Base-by-base conservation (phyloP, 53 echinoderm and acorn worm genomes). In the Arbacia lixula region DNA sequence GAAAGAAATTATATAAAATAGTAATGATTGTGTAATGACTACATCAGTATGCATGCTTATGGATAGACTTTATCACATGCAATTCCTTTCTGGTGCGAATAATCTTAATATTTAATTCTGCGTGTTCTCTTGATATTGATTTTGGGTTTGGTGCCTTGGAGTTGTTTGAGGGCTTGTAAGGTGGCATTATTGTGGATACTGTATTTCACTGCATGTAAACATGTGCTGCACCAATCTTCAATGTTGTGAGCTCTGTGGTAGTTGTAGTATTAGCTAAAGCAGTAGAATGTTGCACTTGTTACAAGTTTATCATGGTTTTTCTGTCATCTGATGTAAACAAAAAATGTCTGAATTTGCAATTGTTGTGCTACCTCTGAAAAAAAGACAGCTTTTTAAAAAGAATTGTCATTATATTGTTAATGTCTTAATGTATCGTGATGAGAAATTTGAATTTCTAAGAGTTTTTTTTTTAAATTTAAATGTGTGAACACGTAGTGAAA, bases 341-440 rank as follows among this genome's bases (percentile, higher is more conserved):
- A 64, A 31, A 61, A 41, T 81, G 49, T 81, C 50, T 81, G 82
- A 81, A 81, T 63, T 81, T 81, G 82, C 82, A 81, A 81, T 81
- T 81, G 64, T 81, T 81, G 82, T 81, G 82, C 82, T 81, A 81
- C 82, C 82, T 81, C 82, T 81, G 53, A 77, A 77, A n/a, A 30
- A 64, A 43, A 41, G 82, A 81, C 64, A 63, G 82, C 82, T 81
- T 81, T 81, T 81, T 63, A 81, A 81, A 63, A 81, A 77, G 58
- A 77, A 81, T n/a, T 43, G 64, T 81, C 64, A 81, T 28, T 81
- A 43, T 81, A 81, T 81, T 63, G 57, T 50, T 57, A 62, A 63
- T 81, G 82, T 81, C 50, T 63, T 42, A 52, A 33, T 56, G 77
- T 77, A 58, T 57, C 58, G 77, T 77, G 77, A 81, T 81, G 50